Evolutionary conservation across 2,888 invertebrate species (phyloP).

Genomic region (Seira ritae): DNA sequence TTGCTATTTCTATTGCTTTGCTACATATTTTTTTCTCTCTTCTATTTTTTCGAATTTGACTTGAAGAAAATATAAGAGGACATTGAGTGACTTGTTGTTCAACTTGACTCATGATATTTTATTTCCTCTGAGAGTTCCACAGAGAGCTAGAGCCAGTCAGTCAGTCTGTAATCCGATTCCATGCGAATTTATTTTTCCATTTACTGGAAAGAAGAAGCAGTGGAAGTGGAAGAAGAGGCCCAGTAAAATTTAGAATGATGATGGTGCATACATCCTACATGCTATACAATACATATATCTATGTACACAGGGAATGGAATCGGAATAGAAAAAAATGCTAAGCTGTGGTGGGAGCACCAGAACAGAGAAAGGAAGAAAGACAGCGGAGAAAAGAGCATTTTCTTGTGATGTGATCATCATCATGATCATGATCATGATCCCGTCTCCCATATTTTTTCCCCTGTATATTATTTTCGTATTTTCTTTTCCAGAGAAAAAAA

Average conservation of each 20-base stretch:
- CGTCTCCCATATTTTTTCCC: background rate
- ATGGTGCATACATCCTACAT: background rate
- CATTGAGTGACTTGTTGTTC: slow-evolving; percentile 60
- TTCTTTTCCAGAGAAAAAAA: background rate
- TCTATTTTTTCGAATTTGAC: slow-evolving; percentile 37
- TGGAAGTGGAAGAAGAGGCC: background rate
- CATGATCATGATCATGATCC: too few relatives aligned
- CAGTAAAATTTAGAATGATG: slow-evolving; percentile 15
- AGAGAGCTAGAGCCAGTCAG: slow-evolving; percentile 4
- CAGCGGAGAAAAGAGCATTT: slow-evolving; percentile 40
- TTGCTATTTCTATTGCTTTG: too few relatives aligned
- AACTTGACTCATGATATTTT: slow-evolving; percentile 54
- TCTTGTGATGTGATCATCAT: slow-evolving; percentile 36
- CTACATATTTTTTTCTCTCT: too few relatives aligned
- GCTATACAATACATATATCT: too few relatives aligned
- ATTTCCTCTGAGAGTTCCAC: slow-evolving; percentile 44
- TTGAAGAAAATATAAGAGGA: slow-evolving; percentile 55
- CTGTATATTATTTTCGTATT: slow-evolving; percentile 2
- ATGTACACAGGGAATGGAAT: too few relatives aligned
- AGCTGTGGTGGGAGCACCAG: slow-evolving; percentile 7
- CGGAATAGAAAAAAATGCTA: background rate
- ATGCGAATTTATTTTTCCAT: slow-evolving; percentile 57
- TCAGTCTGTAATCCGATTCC: slow-evolving; percentile 56
- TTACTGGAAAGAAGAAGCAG: slow-evolving; percentile 16
- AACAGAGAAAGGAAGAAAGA: slow-evolving; percentile 27